These are phyloP conservation scores for Channallabes apus DNA, from an alignment of 2,797 vertebrate species.

Conservation along the genomic window DNA sequence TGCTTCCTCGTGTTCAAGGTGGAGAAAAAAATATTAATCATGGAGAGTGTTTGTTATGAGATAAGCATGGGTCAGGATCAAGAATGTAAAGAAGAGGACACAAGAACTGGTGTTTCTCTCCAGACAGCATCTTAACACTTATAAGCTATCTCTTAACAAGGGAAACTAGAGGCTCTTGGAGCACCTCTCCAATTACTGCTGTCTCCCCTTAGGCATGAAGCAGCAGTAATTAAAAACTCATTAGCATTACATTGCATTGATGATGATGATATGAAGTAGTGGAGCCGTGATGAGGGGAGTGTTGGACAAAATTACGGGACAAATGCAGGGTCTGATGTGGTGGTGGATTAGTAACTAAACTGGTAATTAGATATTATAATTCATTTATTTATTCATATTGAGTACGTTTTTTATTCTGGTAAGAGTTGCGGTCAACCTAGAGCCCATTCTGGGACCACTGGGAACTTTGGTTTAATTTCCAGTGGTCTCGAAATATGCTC, in stretches of 20 bases:
- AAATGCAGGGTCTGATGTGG: neutral
- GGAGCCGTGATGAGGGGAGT: neutral
- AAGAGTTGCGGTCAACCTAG: neutral
- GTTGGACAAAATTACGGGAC: neutral
- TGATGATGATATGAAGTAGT: slow-evolving; percentile 18
- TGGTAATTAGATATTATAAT: neutral
- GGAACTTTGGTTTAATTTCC: neutral
- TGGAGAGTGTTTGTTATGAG: neutral
- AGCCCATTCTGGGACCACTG: neutral
- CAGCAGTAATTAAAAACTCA: slow-evolving; percentile 23
- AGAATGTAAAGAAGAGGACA: neutral
- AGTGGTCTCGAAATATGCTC: neutral
- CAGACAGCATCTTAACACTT: neutral
- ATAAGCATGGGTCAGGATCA: neutral
- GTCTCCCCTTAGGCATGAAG: neutral
- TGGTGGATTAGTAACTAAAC: neutral
- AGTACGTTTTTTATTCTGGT: neutral
- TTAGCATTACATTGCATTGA: slow-evolving; percentile 26
- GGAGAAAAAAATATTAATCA: neutral
- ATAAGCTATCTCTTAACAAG: neutral
- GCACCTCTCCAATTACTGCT: neutral
- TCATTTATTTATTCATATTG: neutral
- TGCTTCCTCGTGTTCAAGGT: neutral
- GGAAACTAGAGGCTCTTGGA: neutral
- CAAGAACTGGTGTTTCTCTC: neutral